A percentile compares a stretch with the other conserved stretches of the same genome.
These are phyloP conservation scores for Dreissena rostriformis DNA, from an alignment of 1,140 invertebrate species.

Conservation along the genomic window DNA sequence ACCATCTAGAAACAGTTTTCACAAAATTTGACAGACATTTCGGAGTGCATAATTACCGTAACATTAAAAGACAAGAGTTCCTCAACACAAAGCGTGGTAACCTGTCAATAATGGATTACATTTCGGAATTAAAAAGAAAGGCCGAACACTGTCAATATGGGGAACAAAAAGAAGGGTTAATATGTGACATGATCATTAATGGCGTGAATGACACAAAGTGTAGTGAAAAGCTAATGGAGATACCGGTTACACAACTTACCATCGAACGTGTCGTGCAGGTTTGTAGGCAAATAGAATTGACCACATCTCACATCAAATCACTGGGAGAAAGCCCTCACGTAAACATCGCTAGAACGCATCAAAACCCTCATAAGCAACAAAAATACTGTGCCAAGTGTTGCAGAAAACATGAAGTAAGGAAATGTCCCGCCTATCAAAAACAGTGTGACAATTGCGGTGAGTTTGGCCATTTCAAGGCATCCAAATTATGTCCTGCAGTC, in stretches of 20 bases:
- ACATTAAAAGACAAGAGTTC: slow-evolving; percentile 30
- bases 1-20: no score
- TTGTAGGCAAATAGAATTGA: slow-evolving; percentile 56
- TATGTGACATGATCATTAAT: slow-evolving; percentile 60
- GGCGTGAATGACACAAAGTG: slow-evolving; percentile 54
- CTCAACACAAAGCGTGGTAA: slow-evolving; percentile 50
- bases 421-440: no score
- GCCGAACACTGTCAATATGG: slow-evolving; percentile 58
- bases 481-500: no score
- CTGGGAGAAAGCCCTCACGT: no score
- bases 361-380: no score
- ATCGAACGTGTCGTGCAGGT: slow-evolving; percentile 50
- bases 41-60: slow-evolving; percentile 51
- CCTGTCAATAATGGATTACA: slow-evolving; percentile 54
- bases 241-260: slow-evolving; percentile 36
- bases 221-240: slow-evolving; percentile 59
- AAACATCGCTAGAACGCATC: no score
- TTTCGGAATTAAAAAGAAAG: slow-evolving; percentile 36
- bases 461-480: no score
- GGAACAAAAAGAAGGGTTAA: slow-evolving; percentile 51
- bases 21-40: slow-evolving; percentile 8
- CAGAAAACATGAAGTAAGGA: no score
- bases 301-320: slow-evolving; percentile 40
- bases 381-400: no score
- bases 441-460: no score